These are phyloP conservation scores for Telmatherina bonti DNA, from an alignment of 2,797 vertebrate genomes.

Conservation along the genomic window DNA sequence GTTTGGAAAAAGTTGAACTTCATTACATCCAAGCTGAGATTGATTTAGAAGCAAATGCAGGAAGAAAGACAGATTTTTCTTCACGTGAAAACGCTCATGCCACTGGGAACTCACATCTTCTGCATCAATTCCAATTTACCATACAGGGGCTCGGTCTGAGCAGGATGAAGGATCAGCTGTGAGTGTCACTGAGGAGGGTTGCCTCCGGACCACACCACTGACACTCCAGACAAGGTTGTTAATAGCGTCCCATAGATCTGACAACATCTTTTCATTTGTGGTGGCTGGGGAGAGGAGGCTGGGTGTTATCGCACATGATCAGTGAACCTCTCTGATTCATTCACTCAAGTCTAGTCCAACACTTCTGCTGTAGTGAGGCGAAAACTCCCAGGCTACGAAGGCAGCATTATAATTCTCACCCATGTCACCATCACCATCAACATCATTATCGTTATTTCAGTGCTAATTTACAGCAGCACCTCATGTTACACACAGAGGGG, in stretches of 20 bases:
- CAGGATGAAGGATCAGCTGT: slow-evolving; percentile 35
- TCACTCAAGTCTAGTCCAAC: slow-evolving; percentile 39
- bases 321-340: slow-evolving; percentile 58
- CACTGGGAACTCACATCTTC: neutral
- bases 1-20: neutral
- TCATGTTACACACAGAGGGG: neutral
- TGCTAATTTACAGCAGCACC: slow-evolving; percentile 34
- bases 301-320: slow-evolving; percentile 55
- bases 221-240: slow-evolving; percentile 53
- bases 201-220: slow-evolving; percentile 22
- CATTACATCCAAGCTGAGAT: neutral
- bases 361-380: slow-evolving; percentile 20
- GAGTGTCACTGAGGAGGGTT: slow-evolving; percentile 26
- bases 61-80: slow-evolving; percentile 2
- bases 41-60: neutral
- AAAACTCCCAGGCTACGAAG: slow-evolving; percentile 25
- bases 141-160: slow-evolving; percentile 25
- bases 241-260: slow-evolving; percentile 61
- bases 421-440: slow-evolving; percentile 49
- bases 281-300: slow-evolving; percentile 33
- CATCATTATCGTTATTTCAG: slow-evolving; percentile 49
- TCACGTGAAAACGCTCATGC: slow-evolving; percentile 13
- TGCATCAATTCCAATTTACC: slow-evolving; percentile 21
- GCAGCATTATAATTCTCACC: slow-evolving; percentile 57
- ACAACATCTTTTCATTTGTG: slow-evolving; percentile 62